Percentiles rank a stretch among this genome's conserved stretches.
These are phyloP conservation scores for Hapalemur alaotrensis DNA, from an alignment of 2,797 vertebrate species.

Conservation along the genomic window DNA sequence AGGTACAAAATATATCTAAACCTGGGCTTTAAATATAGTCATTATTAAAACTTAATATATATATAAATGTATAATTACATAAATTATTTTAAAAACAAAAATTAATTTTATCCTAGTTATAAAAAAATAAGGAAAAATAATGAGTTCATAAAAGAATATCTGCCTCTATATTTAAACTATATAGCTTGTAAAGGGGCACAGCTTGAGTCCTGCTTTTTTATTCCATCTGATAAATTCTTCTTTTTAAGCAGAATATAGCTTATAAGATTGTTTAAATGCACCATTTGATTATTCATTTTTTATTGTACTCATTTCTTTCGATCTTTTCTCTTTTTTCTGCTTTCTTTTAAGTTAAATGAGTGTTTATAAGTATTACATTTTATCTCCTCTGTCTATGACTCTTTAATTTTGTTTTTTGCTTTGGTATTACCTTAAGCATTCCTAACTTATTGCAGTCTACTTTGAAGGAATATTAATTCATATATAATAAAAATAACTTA, in stretches of 20 bases:
- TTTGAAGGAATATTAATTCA: not conserved
- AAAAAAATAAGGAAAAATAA: not conserved
- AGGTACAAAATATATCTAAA: too few species aligned
- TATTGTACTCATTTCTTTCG: not conserved
- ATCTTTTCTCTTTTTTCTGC: not conserved
- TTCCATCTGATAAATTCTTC: not conserved
- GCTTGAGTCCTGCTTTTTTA: not conserved
- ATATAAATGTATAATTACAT: too few species aligned
- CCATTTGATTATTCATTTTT: not conserved
- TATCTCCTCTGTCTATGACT: not conserved
- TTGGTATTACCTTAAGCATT: not conserved
- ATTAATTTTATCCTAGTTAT: too few species aligned
- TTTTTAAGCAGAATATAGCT: not conserved
- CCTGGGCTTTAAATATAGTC: too few species aligned
- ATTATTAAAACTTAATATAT: too few species aligned
- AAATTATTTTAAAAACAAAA: too few species aligned
- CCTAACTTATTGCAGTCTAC: not conserved
- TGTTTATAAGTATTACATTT: not conserved
- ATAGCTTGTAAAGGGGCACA: not conserved
- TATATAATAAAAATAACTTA: not conserved
- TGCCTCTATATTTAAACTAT: not conserved
- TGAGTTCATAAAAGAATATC: not conserved
- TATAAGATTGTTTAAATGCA: not conserved
- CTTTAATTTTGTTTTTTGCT: not conserved
- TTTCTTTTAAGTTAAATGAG: not conserved